Conservation (phyloP, 2,113 vertebrate species). For the Malurus alboscapulatus region DNA sequence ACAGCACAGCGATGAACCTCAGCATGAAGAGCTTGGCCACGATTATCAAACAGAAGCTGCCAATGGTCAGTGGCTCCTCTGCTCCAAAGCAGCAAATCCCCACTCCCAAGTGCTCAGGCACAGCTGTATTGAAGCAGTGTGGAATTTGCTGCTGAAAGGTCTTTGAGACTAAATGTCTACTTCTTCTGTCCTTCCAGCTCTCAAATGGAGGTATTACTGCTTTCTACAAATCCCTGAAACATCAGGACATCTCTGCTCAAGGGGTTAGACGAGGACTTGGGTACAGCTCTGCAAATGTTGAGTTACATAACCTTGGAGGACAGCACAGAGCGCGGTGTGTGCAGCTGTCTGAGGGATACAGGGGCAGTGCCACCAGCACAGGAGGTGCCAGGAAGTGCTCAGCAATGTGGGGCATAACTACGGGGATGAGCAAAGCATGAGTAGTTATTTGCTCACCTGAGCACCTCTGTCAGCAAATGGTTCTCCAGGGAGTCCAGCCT, state of each 20-base stretch:
- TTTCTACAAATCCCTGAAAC: background rate
- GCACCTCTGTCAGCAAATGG: background rate
- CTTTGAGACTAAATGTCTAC: background rate
- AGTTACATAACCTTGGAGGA: background rate
- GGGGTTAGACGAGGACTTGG: background rate
- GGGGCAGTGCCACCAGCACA: background rate
- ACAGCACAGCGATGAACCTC: background rate
- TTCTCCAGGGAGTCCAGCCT: background rate
- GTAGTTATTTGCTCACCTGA: background rate
- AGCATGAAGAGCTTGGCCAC: accelerated
- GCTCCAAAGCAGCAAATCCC: background rate
- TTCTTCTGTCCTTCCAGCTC: background rate
- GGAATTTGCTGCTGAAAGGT: background rate
- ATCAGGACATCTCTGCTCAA: background rate
- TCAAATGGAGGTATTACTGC: background rate
- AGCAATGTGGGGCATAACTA: background rate
- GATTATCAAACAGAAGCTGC: background rate
- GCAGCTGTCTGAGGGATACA: background rate
- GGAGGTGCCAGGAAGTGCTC: background rate
- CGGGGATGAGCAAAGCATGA: background rate
- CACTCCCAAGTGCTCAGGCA: background rate
- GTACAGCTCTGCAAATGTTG: background rate
- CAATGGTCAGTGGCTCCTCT: background rate
- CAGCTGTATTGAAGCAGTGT: accelerated
- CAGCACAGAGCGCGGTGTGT: accelerated